Base-by-base conservation (phyloP, 2,113 vertebrate species). In the Seriola rivoliana region DNA sequence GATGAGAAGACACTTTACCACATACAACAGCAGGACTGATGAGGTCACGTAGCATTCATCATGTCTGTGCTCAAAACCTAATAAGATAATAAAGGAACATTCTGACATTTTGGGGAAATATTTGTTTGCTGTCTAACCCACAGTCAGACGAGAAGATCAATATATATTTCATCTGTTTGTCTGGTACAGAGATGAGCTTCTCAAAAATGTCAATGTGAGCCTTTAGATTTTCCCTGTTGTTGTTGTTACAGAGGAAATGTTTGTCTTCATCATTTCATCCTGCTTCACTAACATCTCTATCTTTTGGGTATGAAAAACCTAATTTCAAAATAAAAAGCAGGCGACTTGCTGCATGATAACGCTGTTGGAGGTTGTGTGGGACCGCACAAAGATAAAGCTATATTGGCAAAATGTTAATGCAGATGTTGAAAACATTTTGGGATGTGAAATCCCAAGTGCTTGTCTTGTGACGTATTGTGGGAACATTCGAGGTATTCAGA, bases 41-140 rank as follows among this genome's bases (percentile, higher is more conserved):
- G 4, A 17, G 50, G 50, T 21, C 46, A 46, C 4, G 48, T n/a
- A 34, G 29, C 55, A 77, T 74, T 16, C 19, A 16, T 54, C 29
- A 29, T 74, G 17, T 59, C 32, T 29, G 10, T 13, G 11, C 25
- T 64, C 50, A 48, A 46, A 66, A 67, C 62, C 14, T 23, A 76
- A 75, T 62, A 54, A 64, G 11, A 36, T 9, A 52, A 42, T 42
- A 52, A 59, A 71, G n/a, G 12, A 32, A 52, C 34, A 16, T 0
- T 52, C 4, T 59, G 50, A 74, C 82, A 73, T 84, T 75, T 80
- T 3, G 23, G n/a, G 14, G 19, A 70, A 38, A 23, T 52, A 42
- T 75, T 69, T 69, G 23, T 54, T 79, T 84, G 17, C 12, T 57
- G 36, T 63, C 50, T 64, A n/a, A 8, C 11, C n/a, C 10, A 1